A percentile compares a stretch with the other conserved stretches of the same genome.
Evolutionary conservation across 2,113 vertebrate species (phyloP).

Genomic region (Rhea pennata): DNA sequence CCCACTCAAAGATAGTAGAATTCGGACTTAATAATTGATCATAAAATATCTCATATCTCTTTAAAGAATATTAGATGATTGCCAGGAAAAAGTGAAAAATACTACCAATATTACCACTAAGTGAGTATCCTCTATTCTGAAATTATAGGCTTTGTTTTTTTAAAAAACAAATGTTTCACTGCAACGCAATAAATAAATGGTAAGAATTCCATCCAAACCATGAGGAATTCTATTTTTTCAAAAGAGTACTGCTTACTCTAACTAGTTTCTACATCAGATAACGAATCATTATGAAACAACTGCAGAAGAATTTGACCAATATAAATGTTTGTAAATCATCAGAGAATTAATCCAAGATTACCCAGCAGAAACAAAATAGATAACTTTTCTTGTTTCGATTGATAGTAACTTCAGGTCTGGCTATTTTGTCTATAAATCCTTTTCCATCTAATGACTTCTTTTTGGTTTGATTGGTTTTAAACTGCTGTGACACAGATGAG

Average conservation of each 20-base stretch:
- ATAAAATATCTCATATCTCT: not conserved
- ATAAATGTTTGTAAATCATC: not conserved
- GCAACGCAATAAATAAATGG: not conserved
- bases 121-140: not conserved
- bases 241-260: not conserved
- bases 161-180: not conserved
- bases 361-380: not conserved
- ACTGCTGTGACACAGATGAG: not conserved
- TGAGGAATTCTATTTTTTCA: not conserved
- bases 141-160: not conserved
- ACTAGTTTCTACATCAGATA: not conserved
- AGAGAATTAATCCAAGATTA: not conserved
- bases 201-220: not conserved
- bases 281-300: not conserved
- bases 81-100: not conserved
- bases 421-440: not conserved
- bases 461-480: not conserved
- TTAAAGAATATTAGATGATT: not conserved
- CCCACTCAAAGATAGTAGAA: not conserved
- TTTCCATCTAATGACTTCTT: not conserved
- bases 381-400: not conserved
- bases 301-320: not conserved
- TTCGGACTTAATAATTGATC: not conserved
- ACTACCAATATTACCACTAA: not conserved
- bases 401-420: not conserved